phyloP scores from a whole-genome alignment of 1,140 invertebrate genomes.

The Lycorma delicatula region DNA sequence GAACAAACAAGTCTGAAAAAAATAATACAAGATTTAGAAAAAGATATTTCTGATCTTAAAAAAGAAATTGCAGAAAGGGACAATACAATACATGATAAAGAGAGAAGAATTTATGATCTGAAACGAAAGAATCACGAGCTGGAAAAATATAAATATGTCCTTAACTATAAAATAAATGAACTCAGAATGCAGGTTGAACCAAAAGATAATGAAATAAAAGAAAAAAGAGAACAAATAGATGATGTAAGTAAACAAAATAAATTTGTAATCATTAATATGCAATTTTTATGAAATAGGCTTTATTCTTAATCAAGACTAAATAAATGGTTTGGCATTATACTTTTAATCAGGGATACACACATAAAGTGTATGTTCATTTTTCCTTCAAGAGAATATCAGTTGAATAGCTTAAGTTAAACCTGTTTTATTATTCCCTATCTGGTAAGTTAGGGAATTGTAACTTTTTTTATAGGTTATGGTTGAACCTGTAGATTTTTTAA shows the following conservation, averaged over 20 bases:
- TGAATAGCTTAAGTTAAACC: too few relatives aligned
- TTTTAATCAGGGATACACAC: not conserved
- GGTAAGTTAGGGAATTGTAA: too few relatives aligned
- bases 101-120: constrained; percentile 72
- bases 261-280: not conserved
- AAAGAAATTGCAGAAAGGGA: constrained; percentile 72
- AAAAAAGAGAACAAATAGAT: constrained; percentile 67
- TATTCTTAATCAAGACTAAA: not conserved
- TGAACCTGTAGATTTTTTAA: too few relatives aligned
- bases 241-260: constrained; percentile 41
- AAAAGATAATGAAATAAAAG: constrained; percentile 65
- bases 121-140: constrained; percentile 78
- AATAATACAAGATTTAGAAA: constrained; percentile 59
- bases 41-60: constrained; percentile 63
- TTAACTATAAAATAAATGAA: constrained; percentile 83
- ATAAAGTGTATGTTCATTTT: not conserved
- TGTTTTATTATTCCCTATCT: too few relatives aligned
- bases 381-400: too few relatives aligned
- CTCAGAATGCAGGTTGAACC: constrained; percentile 77
- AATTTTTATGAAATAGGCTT: not conserved
- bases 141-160: constrained; percentile 83
- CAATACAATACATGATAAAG: constrained; percentile 71
- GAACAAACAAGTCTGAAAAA: constrained; percentile 59
- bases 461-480: too few relatives aligned
- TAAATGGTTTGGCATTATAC: not conserved